Conservation (phyloP, 2,888 invertebrate species). For the Drosophila mettleri region DNA sequence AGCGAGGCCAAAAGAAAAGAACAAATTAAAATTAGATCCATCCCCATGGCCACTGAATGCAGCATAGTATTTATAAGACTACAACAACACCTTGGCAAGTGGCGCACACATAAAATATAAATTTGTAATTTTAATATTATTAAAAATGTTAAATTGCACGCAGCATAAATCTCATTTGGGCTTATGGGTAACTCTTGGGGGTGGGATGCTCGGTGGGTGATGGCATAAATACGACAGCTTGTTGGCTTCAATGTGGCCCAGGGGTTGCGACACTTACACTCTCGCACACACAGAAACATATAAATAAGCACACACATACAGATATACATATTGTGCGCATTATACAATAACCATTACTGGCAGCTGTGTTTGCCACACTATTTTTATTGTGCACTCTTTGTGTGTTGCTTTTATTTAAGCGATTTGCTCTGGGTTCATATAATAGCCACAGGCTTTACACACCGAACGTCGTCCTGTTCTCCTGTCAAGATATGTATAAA, state of each 20-base stretch:
- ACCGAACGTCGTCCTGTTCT: conserved; percentile 20
- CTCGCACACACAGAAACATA: conserved; percentile 9
- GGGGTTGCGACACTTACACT: conserved; percentile 53
- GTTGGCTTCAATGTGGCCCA: conserved; percentile 49
- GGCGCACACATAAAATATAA: conserved; percentile 56
- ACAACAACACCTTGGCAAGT: conserved; percentile 62
- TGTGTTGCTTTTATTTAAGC: conserved; percentile 75
- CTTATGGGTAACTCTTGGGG: conserved; percentile 17
- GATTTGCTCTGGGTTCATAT: conserved; percentile 70
- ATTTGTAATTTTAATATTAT: conserved; percentile 79
- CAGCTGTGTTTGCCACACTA: conserved; percentile 78
- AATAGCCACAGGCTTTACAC: conserved; percentile 64
- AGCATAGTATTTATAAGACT: conserved; percentile 68
- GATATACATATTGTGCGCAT: conserved; percentile 41
- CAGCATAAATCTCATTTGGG: conserved; percentile 74
- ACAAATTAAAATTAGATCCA: conserved; percentile 53
- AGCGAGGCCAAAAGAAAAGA: conserved; percentile 20
- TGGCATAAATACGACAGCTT: conserved; percentile 56
- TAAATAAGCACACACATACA: conserved; percentile 17
- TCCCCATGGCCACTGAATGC: neutral
- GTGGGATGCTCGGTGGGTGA: conserved; percentile 18
- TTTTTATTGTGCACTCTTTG: conserved; percentile 66
- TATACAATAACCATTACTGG: conserved; percentile 71
- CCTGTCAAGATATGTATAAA: conserved; percentile 13
- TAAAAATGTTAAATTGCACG: conserved; percentile 74